Evolutionary conservation across 2,888 invertebrate species (phyloP).

Genomic region (Mesorhabditis sp.): DNA sequence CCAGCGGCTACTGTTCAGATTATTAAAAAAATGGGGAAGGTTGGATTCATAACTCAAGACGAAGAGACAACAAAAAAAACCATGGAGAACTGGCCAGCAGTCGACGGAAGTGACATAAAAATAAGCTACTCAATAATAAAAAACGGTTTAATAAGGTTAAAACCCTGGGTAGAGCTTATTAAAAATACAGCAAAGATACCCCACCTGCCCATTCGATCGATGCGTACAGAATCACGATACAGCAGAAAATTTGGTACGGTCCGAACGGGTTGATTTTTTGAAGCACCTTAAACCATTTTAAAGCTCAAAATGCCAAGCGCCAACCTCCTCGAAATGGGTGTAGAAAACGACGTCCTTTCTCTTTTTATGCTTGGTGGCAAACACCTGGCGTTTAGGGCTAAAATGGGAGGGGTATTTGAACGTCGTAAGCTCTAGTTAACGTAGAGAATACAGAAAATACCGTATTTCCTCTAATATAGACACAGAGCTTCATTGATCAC

Average conservation of each 20-base stretch:
- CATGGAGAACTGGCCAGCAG: background rate
- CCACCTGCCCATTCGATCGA: conserved; percentile 54
- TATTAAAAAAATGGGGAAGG: too few relatives aligned
- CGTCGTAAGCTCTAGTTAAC: background rate
- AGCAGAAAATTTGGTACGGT: conserved; percentile 50
- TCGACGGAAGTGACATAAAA: background rate
- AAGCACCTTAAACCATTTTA: conserved; percentile 7
- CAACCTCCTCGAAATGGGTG: conserved; percentile 38
- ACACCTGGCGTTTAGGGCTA: conserved; percentile 1
- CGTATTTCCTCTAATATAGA: too few relatives aligned
- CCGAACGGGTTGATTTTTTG: conserved; percentile 48
- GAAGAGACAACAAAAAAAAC: background rate
- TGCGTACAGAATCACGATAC: conserved; percentile 50
- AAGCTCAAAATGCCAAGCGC: too few relatives aligned
- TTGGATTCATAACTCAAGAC: background rate
- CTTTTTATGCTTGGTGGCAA: conserved; percentile 8
- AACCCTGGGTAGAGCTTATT: background rate
- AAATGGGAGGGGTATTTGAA: background rate
- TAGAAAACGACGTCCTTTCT: conserved; percentile 37
- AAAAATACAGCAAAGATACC: background rate
- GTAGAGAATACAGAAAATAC: background rate
- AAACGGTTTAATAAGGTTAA: background rate
- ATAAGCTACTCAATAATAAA: background rate
- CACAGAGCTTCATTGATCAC: too few relatives aligned
- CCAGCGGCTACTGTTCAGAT: too few relatives aligned